These are phyloP conservation scores for Scartelaos histophorus DNA, from an alignment of 2,113 vertebrate species.

Conservation along the genomic window DNA sequence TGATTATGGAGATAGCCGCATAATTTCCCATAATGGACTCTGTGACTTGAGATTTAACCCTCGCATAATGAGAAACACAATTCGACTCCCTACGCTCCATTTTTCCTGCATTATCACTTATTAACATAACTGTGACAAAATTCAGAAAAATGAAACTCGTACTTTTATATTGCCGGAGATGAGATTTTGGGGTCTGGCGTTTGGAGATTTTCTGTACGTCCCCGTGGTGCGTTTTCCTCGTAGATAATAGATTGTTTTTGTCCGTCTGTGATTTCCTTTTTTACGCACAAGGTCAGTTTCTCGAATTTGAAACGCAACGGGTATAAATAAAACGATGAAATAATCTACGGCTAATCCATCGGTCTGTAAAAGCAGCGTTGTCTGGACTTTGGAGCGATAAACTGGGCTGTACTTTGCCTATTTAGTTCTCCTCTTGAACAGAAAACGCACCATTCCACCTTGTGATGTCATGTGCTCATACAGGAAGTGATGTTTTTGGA, in stretches of 20 bases:
- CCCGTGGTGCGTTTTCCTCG: constrained; percentile 30
- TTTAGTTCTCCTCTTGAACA: no score
- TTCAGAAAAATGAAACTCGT: constrained; percentile 16
- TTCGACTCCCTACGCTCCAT: constrained; percentile 3
- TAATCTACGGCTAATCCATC: no score
- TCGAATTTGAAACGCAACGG: no score
- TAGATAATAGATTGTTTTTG: constrained; percentile 40
- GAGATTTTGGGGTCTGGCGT: constrained; percentile 32
- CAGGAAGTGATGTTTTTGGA: no score
- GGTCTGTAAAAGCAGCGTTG: no score
- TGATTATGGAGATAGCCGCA: constrained; percentile 56
- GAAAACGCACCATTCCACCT: no score
- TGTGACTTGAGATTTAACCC: constrained; percentile 59
- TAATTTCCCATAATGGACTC: constrained; percentile 64
- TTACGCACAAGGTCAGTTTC: no score
- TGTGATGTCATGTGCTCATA: no score
- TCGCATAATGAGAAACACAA: constrained; percentile 46
- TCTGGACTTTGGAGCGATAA: no score
- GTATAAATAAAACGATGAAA: no score
- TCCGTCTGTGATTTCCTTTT: no score
- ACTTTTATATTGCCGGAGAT: constrained; percentile 31
- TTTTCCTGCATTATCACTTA: constrained; percentile 25
- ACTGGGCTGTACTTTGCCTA: no score
- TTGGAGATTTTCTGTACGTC: constrained; percentile 31
- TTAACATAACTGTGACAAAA: constrained; percentile 40